These are phyloP conservation scores for Rotaria magnacalcarata DNA, from an alignment of 2,888 invertebrate genomes.

Conservation along the genomic window DNA sequence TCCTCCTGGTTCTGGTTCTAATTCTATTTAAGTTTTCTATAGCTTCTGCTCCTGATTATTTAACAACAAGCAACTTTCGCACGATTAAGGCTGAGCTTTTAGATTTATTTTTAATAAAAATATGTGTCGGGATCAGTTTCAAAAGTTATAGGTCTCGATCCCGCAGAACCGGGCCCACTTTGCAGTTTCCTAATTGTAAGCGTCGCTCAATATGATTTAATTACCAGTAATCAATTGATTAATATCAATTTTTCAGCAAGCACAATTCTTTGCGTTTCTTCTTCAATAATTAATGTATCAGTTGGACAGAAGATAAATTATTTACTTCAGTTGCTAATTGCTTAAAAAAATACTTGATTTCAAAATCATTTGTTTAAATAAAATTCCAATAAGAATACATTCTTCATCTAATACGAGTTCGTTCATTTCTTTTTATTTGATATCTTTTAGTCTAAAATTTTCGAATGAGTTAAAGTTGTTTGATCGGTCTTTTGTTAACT, in stretches of 20 bases:
- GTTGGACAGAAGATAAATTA: slow-evolving; percentile 62
- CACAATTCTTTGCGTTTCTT: slow-evolving; percentile 79
- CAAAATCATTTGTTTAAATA: slow-evolving; percentile 84
- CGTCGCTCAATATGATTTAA: too few species aligned
- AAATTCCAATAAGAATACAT: slow-evolving; percentile 78
- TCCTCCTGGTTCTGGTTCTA: too few species aligned
- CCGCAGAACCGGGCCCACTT: too few species aligned
- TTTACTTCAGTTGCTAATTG: slow-evolving; percentile 76
- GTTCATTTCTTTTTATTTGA: slow-evolving; percentile 63
- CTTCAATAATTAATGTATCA: slow-evolving; percentile 80
- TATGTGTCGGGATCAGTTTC: too few species aligned
- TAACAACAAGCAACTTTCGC: too few species aligned
- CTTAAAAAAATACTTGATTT: slow-evolving; percentile 85
- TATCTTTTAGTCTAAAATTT: slow-evolving; percentile 50
- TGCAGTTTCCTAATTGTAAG: too few species aligned
- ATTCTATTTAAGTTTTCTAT: too few species aligned
- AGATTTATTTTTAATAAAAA: too few species aligned
- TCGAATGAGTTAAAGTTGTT: too few species aligned
- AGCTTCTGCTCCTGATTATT: too few species aligned
- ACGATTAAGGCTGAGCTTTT: too few species aligned
- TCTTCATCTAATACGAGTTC: slow-evolving; percentile 72
- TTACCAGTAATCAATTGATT: slow-evolving; percentile 74
- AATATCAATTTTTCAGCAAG: slow-evolving; percentile 73
- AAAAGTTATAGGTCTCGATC: too few species aligned
- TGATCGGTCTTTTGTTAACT: not conserved